These are phyloP conservation scores for Cephus pulcher DNA, from an alignment of 2,888 invertebrate species.

Conservation along the genomic window DNA sequence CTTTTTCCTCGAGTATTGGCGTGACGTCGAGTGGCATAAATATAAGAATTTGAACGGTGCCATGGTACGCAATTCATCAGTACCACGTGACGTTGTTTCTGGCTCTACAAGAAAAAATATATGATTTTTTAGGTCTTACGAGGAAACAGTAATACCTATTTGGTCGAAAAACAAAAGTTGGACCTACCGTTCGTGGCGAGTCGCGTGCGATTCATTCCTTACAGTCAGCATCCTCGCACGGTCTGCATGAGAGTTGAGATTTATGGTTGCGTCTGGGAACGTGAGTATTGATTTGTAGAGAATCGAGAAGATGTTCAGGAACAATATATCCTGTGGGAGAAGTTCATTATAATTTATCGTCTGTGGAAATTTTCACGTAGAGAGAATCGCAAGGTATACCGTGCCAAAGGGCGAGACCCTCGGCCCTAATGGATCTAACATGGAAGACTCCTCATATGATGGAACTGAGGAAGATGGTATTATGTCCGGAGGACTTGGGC, in stretches of 20 bases:
- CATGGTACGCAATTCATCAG: slow-evolving; percentile 70
- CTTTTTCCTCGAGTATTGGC: slow-evolving; percentile 86
- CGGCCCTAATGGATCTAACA: slow-evolving; percentile 72
- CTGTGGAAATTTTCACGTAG: slow-evolving; percentile 62
- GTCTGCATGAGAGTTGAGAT: slow-evolving; percentile 94
- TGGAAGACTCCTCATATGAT: slow-evolving; percentile 86
- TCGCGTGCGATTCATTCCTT: slow-evolving; percentile 88
- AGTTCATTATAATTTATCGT: neutral
- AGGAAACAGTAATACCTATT: slow-evolving; percentile 83
- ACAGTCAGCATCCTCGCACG: slow-evolving; percentile 85
- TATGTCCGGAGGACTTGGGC: slow-evolving; percentile 81
- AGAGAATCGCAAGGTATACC: slow-evolving; percentile 76
- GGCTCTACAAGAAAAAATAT: neutral
- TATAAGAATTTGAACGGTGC: slow-evolving; percentile 84
- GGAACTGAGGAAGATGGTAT: slow-evolving; percentile 70
- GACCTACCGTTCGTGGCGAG: slow-evolving; percentile 89
- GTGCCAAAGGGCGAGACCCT: slow-evolving; percentile 75
- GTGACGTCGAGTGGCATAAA: slow-evolving; percentile 79
- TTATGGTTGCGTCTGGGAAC: slow-evolving; percentile 85
- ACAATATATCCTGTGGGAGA: neutral
- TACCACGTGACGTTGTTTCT: neutral
- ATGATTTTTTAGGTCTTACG: slow-evolving; percentile 74
- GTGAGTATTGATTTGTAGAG: slow-evolving; percentile 67
- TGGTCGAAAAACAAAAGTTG: slow-evolving; percentile 77
- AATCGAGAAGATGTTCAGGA: neutral